Base-by-base conservation (phyloP, 53 echinoderm and acorn worm genomes). In the Echinarachnius parma region DNA sequence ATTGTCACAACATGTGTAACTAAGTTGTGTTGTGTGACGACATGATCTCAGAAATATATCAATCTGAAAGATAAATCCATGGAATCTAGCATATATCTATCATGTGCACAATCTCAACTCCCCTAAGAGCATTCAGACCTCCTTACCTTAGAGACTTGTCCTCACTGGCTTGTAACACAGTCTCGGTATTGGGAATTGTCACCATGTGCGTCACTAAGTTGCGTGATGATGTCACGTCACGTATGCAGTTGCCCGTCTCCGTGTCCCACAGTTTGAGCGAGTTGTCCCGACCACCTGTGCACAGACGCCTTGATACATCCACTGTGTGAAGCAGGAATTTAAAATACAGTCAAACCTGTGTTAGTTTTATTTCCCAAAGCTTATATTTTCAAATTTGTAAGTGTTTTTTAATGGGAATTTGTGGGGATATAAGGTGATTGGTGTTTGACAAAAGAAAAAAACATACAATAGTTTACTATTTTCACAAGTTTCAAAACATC, bases 161-260 rank as follows among this genome's bases (percentile, higher is more conserved):
- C 61, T 91, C 96, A 68, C 96, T 95, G 31, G 90, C 78, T 66
- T 95, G 90, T 39, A 82, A 80, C n/a, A 90, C 69, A 52, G 82
- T 53, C 45, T 68, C 75, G 59, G 91, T 78, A 5, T 66, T 61
- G 11, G 84, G 87, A 31, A 87, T 72, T 75, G 90, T 87, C 34
- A 76, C 87, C 32, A 95, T 77, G 71, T 90, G 87, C 48, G 96
- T 95, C 21, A 95, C 90, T 72, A 95, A 74, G 67, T 95, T 95
- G 34, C 96, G 77, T 15, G 91, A 87, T 54, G 87, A 90, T 59
- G 80, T 75, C 53, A 82, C 87, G 36, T 95, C 87, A 34, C 76
- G 66, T 56, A 87, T 81, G 55, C 96, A 95, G 33, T 66, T 75
- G 31, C 90, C 96, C 8, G 96, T 95, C 28, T 79, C 87, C 2